Conservation (phyloP, 2,113 vertebrate species). For the Gymnobelideus leadbeateri region DNA sequence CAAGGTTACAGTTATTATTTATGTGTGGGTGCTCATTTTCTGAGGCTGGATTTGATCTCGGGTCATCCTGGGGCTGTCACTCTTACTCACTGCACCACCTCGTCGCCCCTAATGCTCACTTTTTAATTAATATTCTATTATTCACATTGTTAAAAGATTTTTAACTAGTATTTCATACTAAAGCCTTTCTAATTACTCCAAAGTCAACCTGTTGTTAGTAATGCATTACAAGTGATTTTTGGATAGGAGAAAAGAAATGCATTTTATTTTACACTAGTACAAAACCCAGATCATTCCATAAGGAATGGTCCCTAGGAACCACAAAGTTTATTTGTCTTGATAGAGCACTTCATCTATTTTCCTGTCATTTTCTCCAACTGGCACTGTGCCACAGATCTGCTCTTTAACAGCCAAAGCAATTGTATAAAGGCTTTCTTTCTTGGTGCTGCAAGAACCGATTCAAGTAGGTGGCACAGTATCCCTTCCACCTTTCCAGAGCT, state of each 20-base stretch:
- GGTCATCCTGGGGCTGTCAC: no score
- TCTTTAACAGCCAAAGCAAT: constrained; percentile 94
- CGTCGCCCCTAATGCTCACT: constrained; percentile 43
- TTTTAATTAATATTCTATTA: constrained; percentile 2
- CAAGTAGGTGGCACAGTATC: constrained; percentile 95
- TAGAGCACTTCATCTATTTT: constrained; percentile 93
- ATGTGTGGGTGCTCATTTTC: no score
- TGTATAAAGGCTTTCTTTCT: constrained; percentile 89
- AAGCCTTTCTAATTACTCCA: constrained; percentile 50
- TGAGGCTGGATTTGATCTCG: no score
- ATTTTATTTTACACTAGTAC: constrained; percentile 13
- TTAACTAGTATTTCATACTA: constrained; percentile 46
- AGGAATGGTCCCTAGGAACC: neutral
- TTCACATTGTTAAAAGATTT: constrained; percentile 36
- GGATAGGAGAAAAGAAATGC: neutral
- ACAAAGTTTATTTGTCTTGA: constrained; percentile 79
- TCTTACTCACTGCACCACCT: no score
- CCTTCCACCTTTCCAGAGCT: constrained; percentile 93
- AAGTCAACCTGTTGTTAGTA: constrained; percentile 34
- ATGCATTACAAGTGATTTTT: fast-evolving
- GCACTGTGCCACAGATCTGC: constrained; percentile 92
- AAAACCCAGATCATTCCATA: neutral
- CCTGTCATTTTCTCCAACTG: constrained; percentile 88
- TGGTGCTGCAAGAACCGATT: constrained; percentile 87
- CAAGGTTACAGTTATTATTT: no score